phyloP scores from a whole-genome alignment of 2,797 vertebrate species.

The Poeciliopsis infans region DNA sequence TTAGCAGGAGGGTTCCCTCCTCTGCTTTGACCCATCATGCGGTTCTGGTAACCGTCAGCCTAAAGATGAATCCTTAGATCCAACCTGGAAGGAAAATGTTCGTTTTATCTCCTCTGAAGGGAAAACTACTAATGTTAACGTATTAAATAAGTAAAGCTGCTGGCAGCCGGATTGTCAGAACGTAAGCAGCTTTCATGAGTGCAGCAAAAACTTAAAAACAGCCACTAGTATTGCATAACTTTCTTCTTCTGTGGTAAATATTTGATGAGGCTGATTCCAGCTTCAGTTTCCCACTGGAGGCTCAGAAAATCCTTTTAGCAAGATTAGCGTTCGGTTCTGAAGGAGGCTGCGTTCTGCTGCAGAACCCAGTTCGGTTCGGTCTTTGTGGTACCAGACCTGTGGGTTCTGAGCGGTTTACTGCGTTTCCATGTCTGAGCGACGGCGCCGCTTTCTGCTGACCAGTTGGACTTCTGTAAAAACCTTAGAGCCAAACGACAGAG shows the following conservation, averaged over 20 bases:
- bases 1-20: too few relatives aligned
- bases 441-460: too few relatives aligned
- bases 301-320: slow-evolving; percentile 14
- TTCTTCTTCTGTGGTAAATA: slow-evolving; percentile 14
- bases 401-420: background rate
- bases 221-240: slow-evolving; percentile 8
- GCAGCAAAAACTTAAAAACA: background rate
- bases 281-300: slow-evolving; percentile 7
- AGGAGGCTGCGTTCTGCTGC: background rate
- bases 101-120: background rate
- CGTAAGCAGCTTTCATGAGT: background rate
- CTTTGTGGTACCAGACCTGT: background rate
- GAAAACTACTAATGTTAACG: background rate
- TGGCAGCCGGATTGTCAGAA: slow-evolving; percentile 1
- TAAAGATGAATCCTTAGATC: background rate
- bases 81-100: background rate
- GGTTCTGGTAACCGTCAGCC: background rate
- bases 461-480: background rate
- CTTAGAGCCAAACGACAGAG: background rate
- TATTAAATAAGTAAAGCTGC: background rate
- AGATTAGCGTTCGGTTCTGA: background rate
- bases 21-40: background rate
- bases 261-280: slow-evolving; percentile 11
- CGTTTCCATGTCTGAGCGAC: background rate
- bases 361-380: background rate